Evolutionary conservation across 1,140 invertebrate species (phyloP), one percentile per base, ranked within the genome.

Genomic region (Drosophila equinoxialis): DNA sequence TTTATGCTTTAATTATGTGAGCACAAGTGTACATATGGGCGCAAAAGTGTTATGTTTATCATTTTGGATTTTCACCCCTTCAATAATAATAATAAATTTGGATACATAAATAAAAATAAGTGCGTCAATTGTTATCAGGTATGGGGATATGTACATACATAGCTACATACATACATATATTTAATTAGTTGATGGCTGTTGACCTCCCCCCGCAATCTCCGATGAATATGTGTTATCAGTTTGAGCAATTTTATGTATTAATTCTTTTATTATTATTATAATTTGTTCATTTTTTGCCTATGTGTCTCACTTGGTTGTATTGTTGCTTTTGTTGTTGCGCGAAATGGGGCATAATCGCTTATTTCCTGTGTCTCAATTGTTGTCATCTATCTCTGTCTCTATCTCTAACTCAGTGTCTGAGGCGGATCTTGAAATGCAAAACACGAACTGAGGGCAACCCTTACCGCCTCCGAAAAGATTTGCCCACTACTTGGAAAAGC

Each of bases 321-420:
- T 81, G 54, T 63, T 57, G 35, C 69, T 70, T 30, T 30, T 30
- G 30, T 4, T 26, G 55, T 39, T 66, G 51, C 65, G 45, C 65
- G 59, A 76, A 83, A 83, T 59, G 33, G 61, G 48, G 33, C 65
- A 72, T 72, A 83, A 83, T 83, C 76, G 67, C 63, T 65, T 62
- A 83, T 83, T 83, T 83, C 81, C 81, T 82, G 81, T 45, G 59
- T 57, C 37, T 48, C 58, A 63, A 72, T 72, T 70, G 37, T 48
- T 48, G 45, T 48, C 45, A 11, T 45, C 59, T 64, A 65, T 54
- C 42, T 45, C 42, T 70, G 48, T 77, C 58, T 51, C 63, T 23
- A 23, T 23, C 20, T 45, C 42, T 70, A 55, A 74, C 58, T 45
- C 63, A 30, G 11, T 74, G 14, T 78, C 26, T 60, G 65, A 68